Evolutionary conservation across 2,797 vertebrate genomes (phyloP).

Genomic region (Tangara arthus): DNA sequence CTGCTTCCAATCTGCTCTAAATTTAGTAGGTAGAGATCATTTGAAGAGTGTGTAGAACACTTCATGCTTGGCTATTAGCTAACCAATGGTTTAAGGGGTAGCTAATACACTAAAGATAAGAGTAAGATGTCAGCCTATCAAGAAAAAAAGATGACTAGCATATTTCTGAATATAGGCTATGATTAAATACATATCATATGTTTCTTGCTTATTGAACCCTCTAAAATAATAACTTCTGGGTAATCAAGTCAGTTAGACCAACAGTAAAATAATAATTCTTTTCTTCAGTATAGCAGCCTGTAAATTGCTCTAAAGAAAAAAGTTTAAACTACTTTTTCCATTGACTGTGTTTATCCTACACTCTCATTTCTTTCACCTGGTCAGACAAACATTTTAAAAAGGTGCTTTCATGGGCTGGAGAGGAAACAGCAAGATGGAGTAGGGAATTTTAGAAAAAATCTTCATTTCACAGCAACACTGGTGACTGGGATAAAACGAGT

Average conservation of each 20-base stretch:
- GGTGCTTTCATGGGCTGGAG: background rate
- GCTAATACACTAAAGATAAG: constrained; percentile 68
- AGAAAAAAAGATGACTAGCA: constrained; percentile 30
- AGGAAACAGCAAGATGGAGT: background rate
- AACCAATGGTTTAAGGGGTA: constrained; percentile 49
- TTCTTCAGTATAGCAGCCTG: background rate
- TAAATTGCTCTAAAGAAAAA: background rate
- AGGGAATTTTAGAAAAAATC: background rate
- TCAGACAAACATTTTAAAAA: background rate
- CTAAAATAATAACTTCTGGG: background rate
- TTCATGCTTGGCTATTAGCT: constrained; percentile 57
- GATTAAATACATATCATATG: background rate
- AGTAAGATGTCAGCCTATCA: constrained; percentile 48
- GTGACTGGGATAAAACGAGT: fast-evolving
- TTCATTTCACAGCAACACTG: background rate
- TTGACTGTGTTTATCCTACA: background rate
- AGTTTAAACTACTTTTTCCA: background rate
- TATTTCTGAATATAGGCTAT: constrained; percentile 54
- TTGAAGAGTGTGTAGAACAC: constrained; percentile 76
- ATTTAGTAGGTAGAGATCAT: constrained; percentile 81
- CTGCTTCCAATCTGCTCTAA: constrained; percentile 74
- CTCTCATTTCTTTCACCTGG: background rate
- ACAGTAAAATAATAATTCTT: background rate
- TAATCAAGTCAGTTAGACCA: background rate
- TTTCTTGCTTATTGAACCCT: constrained; percentile 1